Percentiles rank a stretch among this genome's conserved stretches.
phyloP scores from a whole-genome alignment of 2,797 vertebrate species.

The Pampus argenteus region DNA sequence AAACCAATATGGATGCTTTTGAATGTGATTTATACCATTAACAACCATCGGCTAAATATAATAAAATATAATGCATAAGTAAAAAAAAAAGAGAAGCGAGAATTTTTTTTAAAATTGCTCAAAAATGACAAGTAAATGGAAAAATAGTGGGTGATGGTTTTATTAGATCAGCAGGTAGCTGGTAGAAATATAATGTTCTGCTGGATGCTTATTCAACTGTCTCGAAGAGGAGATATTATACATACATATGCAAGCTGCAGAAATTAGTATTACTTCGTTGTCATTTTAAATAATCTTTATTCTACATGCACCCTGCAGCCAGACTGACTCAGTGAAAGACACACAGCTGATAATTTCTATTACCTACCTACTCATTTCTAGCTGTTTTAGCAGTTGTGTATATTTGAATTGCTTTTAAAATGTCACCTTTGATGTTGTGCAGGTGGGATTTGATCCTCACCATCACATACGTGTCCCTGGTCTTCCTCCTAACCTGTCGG shows the following conservation, averaged over 20 bases:
- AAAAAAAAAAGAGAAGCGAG: no score
- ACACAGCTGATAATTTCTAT: neutral
- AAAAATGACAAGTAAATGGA: neutral
- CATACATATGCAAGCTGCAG: neutral
- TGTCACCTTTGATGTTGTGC: constrained; percentile 9
- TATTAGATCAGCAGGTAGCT: neutral
- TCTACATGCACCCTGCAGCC: neutral
- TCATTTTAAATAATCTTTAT: neutral
- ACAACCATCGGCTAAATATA: neutral
- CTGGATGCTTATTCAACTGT: neutral
- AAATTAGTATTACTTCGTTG: neutral
- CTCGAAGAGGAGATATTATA: no score
- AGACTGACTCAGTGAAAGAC: neutral
- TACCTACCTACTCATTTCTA: neutral
- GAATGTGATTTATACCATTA: neutral
- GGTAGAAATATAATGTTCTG: neutral
- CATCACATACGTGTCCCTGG: constrained; percentile 93
- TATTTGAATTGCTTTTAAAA: neutral
- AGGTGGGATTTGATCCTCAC: constrained; percentile 97
- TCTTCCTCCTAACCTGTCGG: constrained; percentile 90
- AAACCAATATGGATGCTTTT: neutral
- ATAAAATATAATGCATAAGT: no score
- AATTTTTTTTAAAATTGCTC: no score
- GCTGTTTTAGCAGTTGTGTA: neutral
- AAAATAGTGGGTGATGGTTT: neutral